Evolutionary conservation across 2,113 vertebrate genomes (phyloP).

Genomic region (Casuarius casuarius): DNA sequence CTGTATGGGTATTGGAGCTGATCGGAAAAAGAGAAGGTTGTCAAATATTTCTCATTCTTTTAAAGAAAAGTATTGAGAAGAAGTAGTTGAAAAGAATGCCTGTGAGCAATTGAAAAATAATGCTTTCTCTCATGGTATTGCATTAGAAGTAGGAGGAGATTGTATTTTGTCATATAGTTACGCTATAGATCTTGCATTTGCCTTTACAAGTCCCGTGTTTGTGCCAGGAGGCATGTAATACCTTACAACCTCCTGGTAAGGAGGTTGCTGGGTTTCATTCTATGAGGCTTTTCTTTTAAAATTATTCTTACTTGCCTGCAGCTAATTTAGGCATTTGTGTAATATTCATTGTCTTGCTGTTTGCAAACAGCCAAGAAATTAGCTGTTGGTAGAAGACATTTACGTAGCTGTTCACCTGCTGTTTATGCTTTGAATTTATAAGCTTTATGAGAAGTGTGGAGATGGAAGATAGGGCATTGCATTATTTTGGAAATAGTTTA

Average conservation of each 20-base stretch:
- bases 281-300: background rate
- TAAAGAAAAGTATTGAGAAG: background rate
- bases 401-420: background rate
- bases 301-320: background rate
- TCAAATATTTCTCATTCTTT: background rate
- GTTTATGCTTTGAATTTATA: background rate
- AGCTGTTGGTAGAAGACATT: background rate
- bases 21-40: background rate
- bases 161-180: background rate
- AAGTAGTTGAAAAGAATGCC: background rate
- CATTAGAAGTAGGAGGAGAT: background rate
- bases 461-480: background rate
- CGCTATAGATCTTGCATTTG: background rate
- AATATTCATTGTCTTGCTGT: background rate
- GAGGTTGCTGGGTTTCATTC: background rate
- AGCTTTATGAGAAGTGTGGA: background rate
- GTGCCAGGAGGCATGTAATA: background rate
- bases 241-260: background rate
- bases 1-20: background rate
- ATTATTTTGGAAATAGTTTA: background rate
- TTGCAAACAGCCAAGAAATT: background rate
- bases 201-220: background rate
- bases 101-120: background rate
- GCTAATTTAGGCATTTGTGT: background rate
- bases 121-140: background rate